Conservation (phyloP, 2,888 invertebrate genomes). For the Tromatobia lineatoria region DNA sequence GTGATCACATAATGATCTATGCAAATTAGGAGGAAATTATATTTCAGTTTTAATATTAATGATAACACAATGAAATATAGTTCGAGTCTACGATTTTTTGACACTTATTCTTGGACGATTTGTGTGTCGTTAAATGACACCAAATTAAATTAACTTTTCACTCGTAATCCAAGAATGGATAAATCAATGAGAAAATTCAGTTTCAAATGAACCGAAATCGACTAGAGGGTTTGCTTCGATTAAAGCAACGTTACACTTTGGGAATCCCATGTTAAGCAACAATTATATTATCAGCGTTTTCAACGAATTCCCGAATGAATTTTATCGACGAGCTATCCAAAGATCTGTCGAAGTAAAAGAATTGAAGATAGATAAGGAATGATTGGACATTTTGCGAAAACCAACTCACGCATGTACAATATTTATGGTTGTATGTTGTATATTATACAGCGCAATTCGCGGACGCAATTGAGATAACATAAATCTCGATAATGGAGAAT, state of each 20-base stretch:
- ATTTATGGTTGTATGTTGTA: neutral
- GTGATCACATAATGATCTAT: no score
- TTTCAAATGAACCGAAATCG: neutral
- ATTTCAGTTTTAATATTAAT: no score
- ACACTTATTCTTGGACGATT: no score
- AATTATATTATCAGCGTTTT: constrained; percentile 6
- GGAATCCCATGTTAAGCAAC: neutral
- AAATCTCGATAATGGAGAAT: constrained; percentile 37
- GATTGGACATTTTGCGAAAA: constrained; percentile 10
- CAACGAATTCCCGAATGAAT: constrained; percentile 47
- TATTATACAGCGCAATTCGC: constrained; percentile 6
- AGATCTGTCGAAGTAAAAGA: neutral
- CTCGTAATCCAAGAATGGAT: no score
- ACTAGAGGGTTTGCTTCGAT: neutral
- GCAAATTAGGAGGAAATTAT: no score
- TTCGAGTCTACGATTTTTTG: no score
- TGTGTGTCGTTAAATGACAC: no score
- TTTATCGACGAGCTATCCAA: constrained; percentile 35
- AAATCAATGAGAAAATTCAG: neutral
- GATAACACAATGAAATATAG: no score
- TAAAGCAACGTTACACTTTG: neutral
- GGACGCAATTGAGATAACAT: constrained; percentile 17
- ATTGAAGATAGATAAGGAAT: neutral
- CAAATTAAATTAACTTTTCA: no score
- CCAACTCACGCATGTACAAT: neutral